phyloP scores from a whole-genome alignment of 2,888 invertebrate genomes.

The Pachydiplax longipennis region DNA sequence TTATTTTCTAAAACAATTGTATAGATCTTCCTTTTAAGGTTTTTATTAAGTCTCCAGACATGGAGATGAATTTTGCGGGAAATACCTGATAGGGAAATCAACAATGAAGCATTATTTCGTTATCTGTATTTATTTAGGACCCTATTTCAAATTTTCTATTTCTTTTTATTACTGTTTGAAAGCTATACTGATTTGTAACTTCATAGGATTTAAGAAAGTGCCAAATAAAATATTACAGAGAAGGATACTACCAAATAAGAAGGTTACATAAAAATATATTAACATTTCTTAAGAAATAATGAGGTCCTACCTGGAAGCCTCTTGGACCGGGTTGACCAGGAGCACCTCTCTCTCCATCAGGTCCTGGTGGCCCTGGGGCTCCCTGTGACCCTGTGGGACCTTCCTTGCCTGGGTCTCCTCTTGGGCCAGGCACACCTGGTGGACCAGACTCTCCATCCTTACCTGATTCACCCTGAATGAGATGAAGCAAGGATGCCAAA shows the following conservation, averaged over 20 bases:
- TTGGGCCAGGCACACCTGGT: slow-evolving; percentile 77
- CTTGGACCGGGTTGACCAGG: slow-evolving; percentile 78
- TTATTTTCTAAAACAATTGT: too few species aligned
- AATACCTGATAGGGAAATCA: too few species aligned
- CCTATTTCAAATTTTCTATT: background rate
- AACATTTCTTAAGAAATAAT: background rate
- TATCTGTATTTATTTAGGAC: too few species aligned
- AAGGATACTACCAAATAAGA: background rate
- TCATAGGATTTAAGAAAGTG: background rate
- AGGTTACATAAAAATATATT: background rate
- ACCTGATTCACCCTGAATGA: slow-evolving; percentile 74
- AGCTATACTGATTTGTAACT: background rate
- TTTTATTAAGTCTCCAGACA: too few species aligned
- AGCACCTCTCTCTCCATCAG: slow-evolving; percentile 77
- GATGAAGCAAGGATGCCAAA: background rate
- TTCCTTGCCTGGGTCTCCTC: slow-evolving; percentile 67
- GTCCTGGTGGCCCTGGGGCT: slow-evolving; percentile 72
- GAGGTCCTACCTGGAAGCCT: slow-evolving; percentile 74
- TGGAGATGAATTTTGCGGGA: too few species aligned
- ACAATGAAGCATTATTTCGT: too few species aligned
- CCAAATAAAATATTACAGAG: background rate
- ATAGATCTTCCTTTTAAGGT: too few species aligned
- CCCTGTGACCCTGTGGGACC: slow-evolving; percentile 61
- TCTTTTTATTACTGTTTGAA: background rate
- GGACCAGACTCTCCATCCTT: slow-evolving; percentile 80